Evolutionary conservation across 2,797 vertebrate genomes (phyloP), one percentile per base, ranked within the genome.

Genomic region (Coregonus suidteri): DNA sequence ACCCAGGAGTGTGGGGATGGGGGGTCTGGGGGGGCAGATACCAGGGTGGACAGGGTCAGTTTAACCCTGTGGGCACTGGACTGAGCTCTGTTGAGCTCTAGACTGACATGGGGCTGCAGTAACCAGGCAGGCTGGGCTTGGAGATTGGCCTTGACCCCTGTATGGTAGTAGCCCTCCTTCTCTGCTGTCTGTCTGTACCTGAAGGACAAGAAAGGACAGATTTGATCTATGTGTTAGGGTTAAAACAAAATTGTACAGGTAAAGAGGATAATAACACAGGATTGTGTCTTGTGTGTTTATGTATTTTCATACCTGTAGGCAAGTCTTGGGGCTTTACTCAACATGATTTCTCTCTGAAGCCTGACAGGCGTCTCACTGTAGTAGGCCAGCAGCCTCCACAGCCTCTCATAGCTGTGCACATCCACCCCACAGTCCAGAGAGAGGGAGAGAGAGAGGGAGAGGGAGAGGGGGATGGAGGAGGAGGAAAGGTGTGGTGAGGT

Each of bases 371-470:
- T 95, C 83, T 99, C 97, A 59, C 96, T 98, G 77, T 99, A 99
- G 78, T 98, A 98, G 4, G 97, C 98, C 66, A 98, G 93, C 56
- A 99, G 94, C 53, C 96, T 95, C 98, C 98, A 99, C 0, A 99
- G 85, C 30, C 91, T 95, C 79, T 97, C 96, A 66, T 98, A 98
- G 79, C 91, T 94, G 14, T 92, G 89, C 70, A 93, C 89, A 0
- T 94, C 95, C 88, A 97, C 92, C 0, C 94, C 92, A 74, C 98
- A 99, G 52, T 95, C 94, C 6, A 98, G 84, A 4, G 90, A 75
- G 30, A 93, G 82, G 75, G 91, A 88, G 18, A 98, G 59, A 4
- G 90, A 75, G 31, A 34, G 31, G 1, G 94, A 95, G 0, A 96
- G 88, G 6, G 89, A 76, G 37, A 92, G 84, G 35, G 88, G 82